Base-by-base conservation (phyloP, 2,888 invertebrate genomes). In the Strigamia crassipes region DNA sequence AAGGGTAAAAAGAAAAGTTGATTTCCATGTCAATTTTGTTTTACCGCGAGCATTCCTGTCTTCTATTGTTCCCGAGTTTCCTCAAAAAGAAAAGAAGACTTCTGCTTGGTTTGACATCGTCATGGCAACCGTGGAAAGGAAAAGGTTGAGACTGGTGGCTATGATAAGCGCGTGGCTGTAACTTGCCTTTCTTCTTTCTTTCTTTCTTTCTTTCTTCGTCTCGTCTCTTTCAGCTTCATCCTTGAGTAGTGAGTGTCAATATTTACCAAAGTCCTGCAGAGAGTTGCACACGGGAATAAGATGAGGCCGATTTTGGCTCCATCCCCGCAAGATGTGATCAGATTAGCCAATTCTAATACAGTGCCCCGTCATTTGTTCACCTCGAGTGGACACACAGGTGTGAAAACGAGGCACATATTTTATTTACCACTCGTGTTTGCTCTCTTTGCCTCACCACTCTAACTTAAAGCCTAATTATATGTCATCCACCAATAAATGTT, bases 201-300 rank as follows among this genome's bases (percentile, higher is more conserved):
- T 27, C 18, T 81, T n/a, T n/a, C 73, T 31, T 15, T 73, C 31
- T 73, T 13, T 27, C 18, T 81, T 61, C 66, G 27, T 27, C 38
- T 61, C 34, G 80, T 61, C 80, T 34, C 80, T 42, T 41, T 13
- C 80, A 23, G 46, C 34, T 66, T 66, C n/a, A 21, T 73, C 73
- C 81, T 38, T 38, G 38, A 38, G 38, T 38, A 38, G 41, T 73
- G 27, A 42, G 81, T 38, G 81, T 81, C 81, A 81, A 81, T 73
- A 81, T 81, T 81, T 46, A 73, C 81, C 81, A 5, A 73, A 31
- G 73, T 12, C 27, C 27, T 31, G 13, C 66, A 73, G 6, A 66
- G 73, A 73, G 31, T 73, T 73, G 73, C 73, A 31, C 73, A 8
- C 31, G 73, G 31, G 73, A 73, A 73, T 73, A 73, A 73, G 31